These are phyloP conservation scores for Siphamia tubifer DNA, from an alignment of 2,113 vertebrate species.

Conservation along the genomic window DNA sequence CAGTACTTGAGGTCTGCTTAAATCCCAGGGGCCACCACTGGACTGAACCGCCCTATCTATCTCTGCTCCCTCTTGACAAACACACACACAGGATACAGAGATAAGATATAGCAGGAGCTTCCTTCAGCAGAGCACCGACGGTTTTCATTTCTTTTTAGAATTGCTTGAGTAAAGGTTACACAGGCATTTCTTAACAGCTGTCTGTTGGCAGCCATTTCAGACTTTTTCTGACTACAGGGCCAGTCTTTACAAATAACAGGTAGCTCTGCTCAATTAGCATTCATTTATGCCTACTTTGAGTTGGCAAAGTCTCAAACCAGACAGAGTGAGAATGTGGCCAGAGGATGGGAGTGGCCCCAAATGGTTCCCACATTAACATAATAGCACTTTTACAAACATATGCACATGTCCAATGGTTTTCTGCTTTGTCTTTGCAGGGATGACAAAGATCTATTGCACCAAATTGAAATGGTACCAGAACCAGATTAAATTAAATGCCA, in stretches of 20 bases:
- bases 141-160: slow-evolving; percentile 69
- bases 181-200: slow-evolving; percentile 1
- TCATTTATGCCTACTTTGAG: background rate
- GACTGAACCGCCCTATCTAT: slow-evolving; percentile 60
- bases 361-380: background rate
- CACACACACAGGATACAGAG: slow-evolving; percentile 53
- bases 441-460: background rate
- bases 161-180: slow-evolving; percentile 60
- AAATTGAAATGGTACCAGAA: background rate
- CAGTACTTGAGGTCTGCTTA: slow-evolving; percentile 40
- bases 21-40: slow-evolving; percentile 51
- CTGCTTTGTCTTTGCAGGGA: background rate
- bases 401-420: slow-evolving; percentile 44
- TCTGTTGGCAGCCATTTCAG: slow-evolving; percentile 45
- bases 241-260: background rate
- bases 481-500: too few relatives aligned
- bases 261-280: background rate
- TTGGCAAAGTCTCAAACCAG: background rate
- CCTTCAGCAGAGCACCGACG: slow-evolving; percentile 66
- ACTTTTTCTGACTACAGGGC: background rate
- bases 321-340: background rate
- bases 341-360: background rate
- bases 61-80: slow-evolving; percentile 60
- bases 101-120: slow-evolving; percentile 65
- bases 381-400: slow-evolving; percentile 44